These are phyloP conservation scores for Oryctes rhinoceros DNA, from an alignment of 1,140 invertebrate species.

Conservation along the genomic window DNA sequence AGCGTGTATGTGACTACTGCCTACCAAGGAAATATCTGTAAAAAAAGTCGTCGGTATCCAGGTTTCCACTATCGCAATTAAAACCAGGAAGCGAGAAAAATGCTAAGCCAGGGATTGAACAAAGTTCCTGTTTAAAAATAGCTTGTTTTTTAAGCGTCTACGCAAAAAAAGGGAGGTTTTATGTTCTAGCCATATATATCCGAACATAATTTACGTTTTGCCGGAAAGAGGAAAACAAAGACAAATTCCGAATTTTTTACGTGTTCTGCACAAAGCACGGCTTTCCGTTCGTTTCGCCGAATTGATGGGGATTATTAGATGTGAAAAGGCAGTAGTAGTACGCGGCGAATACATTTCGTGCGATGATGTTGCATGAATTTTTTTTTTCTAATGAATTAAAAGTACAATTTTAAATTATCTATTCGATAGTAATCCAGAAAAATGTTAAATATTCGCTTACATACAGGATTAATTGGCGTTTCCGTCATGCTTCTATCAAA, in stretches of 20 bases:
- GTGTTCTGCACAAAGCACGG: slow-evolving; percentile 4
- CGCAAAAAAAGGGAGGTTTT: not conserved
- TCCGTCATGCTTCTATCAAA: not conserved
- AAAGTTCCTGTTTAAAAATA: slow-evolving; percentile 9
- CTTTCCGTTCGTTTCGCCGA: slow-evolving; percentile 6
- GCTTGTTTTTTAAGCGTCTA: slow-evolving; percentile 8
- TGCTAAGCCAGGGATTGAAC: slow-evolving; percentile 20
- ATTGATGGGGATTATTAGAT: slow-evolving; percentile 10
- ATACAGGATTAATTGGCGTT: not conserved
- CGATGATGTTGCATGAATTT: not conserved
- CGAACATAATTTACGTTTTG: slow-evolving; percentile 10
- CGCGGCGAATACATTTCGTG: not conserved
- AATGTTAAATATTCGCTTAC: too few species aligned
- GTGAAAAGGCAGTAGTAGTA: slow-evolving; percentile 4
- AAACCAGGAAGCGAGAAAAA: slow-evolving; percentile 13
- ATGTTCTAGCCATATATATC: slow-evolving; percentile 14
- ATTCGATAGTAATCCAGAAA: too few species aligned
- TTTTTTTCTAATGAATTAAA: not conserved
- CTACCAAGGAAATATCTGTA: not conserved
- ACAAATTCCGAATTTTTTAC: slow-evolving; percentile 11
- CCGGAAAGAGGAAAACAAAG: slow-evolving; percentile 9
- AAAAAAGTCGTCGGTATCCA: slow-evolving; percentile 13
- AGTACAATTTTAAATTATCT: not conserved
- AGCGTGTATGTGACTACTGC: not conserved
- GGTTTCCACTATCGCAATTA: slow-evolving; percentile 21